A percentile compares a stretch with the other conserved stretches of the same genome.
Evolutionary conservation across 2,888 invertebrate genomes (phyloP).

Genomic region (Diaphora mendica): DNA sequence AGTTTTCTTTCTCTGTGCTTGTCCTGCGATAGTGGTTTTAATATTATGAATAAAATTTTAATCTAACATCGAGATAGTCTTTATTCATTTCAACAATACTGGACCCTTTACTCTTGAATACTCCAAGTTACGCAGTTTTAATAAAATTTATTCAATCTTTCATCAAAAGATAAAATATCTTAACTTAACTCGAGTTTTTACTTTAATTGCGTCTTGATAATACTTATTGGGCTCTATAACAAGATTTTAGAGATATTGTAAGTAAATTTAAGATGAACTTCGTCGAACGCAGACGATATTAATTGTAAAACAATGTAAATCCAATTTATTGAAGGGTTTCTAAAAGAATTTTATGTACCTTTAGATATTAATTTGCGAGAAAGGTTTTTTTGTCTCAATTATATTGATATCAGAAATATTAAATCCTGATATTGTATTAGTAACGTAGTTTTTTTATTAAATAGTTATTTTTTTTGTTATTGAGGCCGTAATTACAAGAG

Average conservation of each 20-base stretch:
- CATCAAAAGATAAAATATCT: neutral
- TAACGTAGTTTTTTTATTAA: neutral
- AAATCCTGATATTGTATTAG: neutral
- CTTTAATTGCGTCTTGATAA: neutral
- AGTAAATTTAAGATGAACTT: neutral
- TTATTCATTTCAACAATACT: too few relatives aligned
- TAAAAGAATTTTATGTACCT: neutral
- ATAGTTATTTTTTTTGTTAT: too few relatives aligned
- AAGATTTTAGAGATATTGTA: neutral
- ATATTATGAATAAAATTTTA: too few relatives aligned
- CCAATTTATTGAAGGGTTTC: neutral
- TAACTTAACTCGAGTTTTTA: neutral
- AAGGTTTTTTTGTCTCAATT: neutral
- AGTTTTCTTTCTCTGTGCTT: too few relatives aligned
- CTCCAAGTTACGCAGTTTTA: neutral
- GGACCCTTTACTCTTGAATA: neutral
- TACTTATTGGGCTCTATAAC: neutral
- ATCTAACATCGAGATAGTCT: too few relatives aligned
- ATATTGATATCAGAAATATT: neutral
- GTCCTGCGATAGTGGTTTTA: too few relatives aligned
- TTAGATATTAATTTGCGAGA: neutral
- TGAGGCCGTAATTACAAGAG: too few relatives aligned
- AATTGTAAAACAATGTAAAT: conserved; percentile 1
- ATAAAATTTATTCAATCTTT: neutral
- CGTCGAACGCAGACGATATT: neutral